Evolutionary conservation across 2,888 invertebrate genomes (phyloP).

Genomic region (Lithophane leautieri): DNA sequence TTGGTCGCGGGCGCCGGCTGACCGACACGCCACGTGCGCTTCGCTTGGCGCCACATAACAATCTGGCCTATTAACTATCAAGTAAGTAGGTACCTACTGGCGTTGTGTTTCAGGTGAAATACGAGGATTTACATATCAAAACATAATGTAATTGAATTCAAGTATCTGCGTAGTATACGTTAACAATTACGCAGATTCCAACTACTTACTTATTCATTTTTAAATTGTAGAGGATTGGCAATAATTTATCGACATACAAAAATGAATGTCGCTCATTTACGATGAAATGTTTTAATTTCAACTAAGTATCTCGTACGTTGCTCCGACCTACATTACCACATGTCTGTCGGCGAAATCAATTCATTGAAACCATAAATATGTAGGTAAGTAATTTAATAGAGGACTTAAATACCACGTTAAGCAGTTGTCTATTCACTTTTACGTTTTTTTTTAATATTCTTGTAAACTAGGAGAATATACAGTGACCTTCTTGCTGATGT

Average conservation of each 20-base stretch:
- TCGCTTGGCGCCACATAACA: conserved; percentile 71
- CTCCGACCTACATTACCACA: conserved; percentile 31
- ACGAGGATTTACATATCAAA: conserved; percentile 42
- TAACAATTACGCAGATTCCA: conserved; percentile 20
- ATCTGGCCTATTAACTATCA: conserved; percentile 65
- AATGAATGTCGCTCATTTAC: background rate
- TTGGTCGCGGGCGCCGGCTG: conserved; percentile 74
- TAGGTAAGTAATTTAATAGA: conserved; percentile 8
- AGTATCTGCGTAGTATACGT: conserved; percentile 26
- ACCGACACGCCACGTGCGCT: conserved; percentile 61
- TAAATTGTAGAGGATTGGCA: background rate
- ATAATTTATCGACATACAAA: background rate
- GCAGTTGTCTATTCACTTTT: background rate
- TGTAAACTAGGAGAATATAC: background rate
- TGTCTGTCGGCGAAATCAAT: conserved; percentile 34
- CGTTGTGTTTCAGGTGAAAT: conserved; percentile 47
- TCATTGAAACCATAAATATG: conserved; percentile 19
- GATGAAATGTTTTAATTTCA: conserved; percentile 11
- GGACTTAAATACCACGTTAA: conserved; percentile 1
- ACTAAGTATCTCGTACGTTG: conserved; percentile 10
- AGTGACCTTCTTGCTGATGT: too few species aligned
- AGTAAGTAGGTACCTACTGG: conserved; percentile 39
- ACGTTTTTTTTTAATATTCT: conserved; percentile 23
- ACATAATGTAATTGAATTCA: conserved; percentile 33
- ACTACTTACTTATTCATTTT: background rate